Evolutionary conservation across 2,888 invertebrate genomes (phyloP), one percentile per base, ranked within the genome.

Genomic region (Eupithecia inturbata): DNA sequence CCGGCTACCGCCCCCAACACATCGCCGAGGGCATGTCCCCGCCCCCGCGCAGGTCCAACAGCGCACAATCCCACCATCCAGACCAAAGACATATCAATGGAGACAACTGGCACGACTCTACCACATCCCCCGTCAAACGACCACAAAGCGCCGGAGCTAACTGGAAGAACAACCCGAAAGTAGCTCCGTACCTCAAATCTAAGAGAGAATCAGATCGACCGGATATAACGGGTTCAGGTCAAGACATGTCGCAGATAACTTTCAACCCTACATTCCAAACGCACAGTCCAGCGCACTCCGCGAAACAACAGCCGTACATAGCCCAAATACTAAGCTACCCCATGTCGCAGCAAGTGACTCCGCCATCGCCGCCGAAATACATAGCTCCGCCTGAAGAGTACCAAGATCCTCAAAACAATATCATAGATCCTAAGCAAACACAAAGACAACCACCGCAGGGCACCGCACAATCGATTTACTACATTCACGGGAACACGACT

Each of bases 181-280:
- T 92, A 14, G 89, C 90, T 6, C 92, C 93, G 0, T 92, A 90
- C 80, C 91, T 90, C 76, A 93, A 92, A 80, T 83, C 88, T 57
- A 94, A 89, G 83, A 94, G 90, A 63, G 70, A 73, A 53, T 22
- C 49, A 45, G 74, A 74, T 14, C 87, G 88, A 80, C 81, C 79
- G 45, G 87, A 90, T n/a, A 73, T 78, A 16, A 82, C 85, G 49
- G 87, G 84, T 19, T 84, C 88, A 60, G 87, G 85, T 76, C 91
- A 88, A 80, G 94, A 95, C 67, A 82, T 89, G 68, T 94, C 94
- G 1, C 95, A 95, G 80, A 92, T 95, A 67, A 95, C 94, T 2
- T 94, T 88, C 78, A 95, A 95, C 78, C 95, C 95, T 72, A 94
- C 95, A 92, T 95, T 95, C 93, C 95, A 95, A 86, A 93, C 92